Base-by-base conservation (phyloP, 2,797 vertebrate species). In the Urocyon cinereoargenteus region DNA sequence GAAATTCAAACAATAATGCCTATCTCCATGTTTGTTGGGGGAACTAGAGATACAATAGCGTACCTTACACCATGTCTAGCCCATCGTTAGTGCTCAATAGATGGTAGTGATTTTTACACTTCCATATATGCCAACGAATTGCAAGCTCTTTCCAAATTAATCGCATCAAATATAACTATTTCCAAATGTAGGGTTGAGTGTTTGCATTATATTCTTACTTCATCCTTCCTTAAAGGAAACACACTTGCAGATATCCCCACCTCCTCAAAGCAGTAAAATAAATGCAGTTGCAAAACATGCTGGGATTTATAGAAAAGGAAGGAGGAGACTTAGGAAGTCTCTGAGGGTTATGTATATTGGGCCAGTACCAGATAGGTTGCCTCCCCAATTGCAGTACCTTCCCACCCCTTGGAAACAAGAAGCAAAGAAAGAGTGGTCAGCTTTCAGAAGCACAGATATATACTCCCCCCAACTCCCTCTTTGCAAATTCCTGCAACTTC, bases 251-350 rank as follows among this genome's bases (percentile, higher is more conserved):
- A 84, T 91, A 88, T 78, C 59, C 79, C 64, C 19, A 40, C 22
- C 66, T 55, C 40, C 49, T 88, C 77, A 86, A 90, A 96, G 61
- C 82, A 90, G 90, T 34, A 87, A 93, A 92, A 95, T 93, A 88
- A 95, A 85, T 5, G 11, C 22, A 28, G 22, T 87, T 78, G 53
- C 77, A 90, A 79, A 95, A 57, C 59, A 92, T 85, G 21, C 64
- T 81, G 72, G 85, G 45, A 82, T n/a, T 75, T 8, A 31, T 3
- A 91, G 75, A n/a, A 87, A 91, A 82, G 18, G 4, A 64, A 77
- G 14, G 15, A 55, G 51, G 66, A 82, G 93, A 72, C 72, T 22
- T 24, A 90, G 40, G 86, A 51, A 85, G 61, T 1, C 31, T 84
- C 34, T 90, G 62, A 93, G 70, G 72, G 28, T 26, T 89, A 28